These are phyloP conservation scores for Uloborus diversus DNA, from an alignment of 1,140 invertebrate species.

Conservation along the genomic window DNA sequence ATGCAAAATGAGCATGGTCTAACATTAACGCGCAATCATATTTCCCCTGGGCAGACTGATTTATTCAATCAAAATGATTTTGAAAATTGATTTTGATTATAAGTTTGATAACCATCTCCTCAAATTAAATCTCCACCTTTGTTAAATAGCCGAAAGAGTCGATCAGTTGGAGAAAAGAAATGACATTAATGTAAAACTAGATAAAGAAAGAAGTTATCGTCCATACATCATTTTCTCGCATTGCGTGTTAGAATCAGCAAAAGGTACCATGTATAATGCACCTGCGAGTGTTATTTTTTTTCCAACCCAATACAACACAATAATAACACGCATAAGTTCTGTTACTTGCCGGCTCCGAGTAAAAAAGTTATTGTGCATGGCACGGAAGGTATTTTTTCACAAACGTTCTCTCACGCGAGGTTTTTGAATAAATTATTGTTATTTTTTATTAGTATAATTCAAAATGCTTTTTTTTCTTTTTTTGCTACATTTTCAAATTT, in stretches of 20 bases:
- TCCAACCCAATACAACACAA: neutral
- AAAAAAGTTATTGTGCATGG: constrained; percentile 32
- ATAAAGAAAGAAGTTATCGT: neutral
- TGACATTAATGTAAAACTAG: neutral
- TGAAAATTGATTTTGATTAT: no score
- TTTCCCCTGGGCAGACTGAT: no score
- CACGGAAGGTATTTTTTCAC: constrained; percentile 13
- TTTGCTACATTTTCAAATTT: no score
- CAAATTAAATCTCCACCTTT: no score
- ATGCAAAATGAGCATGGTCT: no score
- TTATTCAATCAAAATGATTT: no score
- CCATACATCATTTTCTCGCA: constrained; percentile 35
- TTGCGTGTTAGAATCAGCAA: constrained; percentile 17
- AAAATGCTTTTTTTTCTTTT: no score
- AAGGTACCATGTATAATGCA: constrained; percentile 21
- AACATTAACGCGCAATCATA: no score
- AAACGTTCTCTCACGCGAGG: neutral
- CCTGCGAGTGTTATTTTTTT: constrained; percentile 34
- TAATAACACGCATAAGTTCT: constrained; percentile 22
- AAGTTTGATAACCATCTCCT: no score
- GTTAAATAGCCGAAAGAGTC: no score
- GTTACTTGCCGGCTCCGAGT: constrained; percentile 1
- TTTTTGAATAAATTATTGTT: neutral
- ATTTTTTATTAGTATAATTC: constrained; percentile 10
- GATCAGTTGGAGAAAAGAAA: neutral